phyloP scores from a whole-genome alignment of 2,113 vertebrate species.

The Triplophysa dalaica region DNA sequence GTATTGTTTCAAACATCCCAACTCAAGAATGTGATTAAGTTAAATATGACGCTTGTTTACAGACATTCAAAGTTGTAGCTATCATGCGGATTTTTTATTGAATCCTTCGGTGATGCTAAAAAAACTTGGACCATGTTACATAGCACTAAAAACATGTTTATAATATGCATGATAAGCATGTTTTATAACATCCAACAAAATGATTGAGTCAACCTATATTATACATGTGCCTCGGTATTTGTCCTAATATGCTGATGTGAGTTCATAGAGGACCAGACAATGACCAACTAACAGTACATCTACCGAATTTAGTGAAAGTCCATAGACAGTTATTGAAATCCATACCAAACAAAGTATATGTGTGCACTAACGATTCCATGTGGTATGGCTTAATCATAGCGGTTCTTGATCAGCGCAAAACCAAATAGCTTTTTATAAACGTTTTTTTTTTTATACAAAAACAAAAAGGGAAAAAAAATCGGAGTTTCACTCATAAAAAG shows the following conservation, averaged over 20 bases:
- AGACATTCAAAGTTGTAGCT: constrained; percentile 43
- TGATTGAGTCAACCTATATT: constrained; percentile 58
- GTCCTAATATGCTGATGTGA: constrained; percentile 2
- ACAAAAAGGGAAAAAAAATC: constrained; percentile 56
- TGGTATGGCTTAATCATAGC: constrained; percentile 58
- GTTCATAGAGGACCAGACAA: constrained; percentile 43
- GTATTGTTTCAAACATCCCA: background rate
- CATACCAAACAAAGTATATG: constrained; percentile 48
- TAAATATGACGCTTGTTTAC: background rate
- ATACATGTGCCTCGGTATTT: constrained; percentile 54
- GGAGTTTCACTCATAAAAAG: constrained; percentile 55
- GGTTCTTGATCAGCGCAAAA: constrained; percentile 56
- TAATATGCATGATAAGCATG: constrained; percentile 62
- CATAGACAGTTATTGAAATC: constrained; percentile 60
- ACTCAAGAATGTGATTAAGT: background rate
- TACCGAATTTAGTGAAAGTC: constrained; percentile 63
- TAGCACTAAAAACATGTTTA: constrained; percentile 74
- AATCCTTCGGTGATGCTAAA: constrained; percentile 71
- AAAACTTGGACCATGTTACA: constrained; percentile 76
- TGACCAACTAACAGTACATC: constrained; percentile 8
- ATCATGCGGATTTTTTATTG: constrained; percentile 75
- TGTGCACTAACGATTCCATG: constrained; percentile 59
- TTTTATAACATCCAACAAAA: constrained; percentile 64
- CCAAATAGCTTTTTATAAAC: constrained; percentile 37
- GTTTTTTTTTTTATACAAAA: constrained; percentile 49